Evolutionary conservation across 2,797 vertebrate genomes (phyloP).

Genomic region (Poliocrania exsul): DNA sequence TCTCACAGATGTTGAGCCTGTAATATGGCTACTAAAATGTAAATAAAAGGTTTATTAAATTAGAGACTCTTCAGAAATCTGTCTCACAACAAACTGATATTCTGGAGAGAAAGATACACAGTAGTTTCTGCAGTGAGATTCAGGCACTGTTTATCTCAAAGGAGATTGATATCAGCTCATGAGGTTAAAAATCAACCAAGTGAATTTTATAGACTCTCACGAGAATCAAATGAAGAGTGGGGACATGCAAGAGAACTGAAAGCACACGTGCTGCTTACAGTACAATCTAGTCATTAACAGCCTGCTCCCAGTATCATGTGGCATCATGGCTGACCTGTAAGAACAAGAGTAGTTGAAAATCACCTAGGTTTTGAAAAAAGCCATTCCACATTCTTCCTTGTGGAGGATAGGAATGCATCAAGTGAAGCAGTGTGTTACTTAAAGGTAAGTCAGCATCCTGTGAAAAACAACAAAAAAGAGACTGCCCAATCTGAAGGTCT

Average conservation of each 20-base stretch:
- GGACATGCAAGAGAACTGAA: not conserved
- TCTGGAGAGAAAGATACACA: not conserved
- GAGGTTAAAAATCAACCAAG: slow-evolving; percentile 20
- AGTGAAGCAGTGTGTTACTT: not conserved
- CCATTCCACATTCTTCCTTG: not conserved
- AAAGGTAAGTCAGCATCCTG: not conserved
- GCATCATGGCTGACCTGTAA: not conserved
- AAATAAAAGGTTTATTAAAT: slow-evolving; percentile 7
- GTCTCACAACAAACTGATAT: not conserved
- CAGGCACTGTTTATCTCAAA: not conserved
- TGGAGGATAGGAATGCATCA: not conserved
- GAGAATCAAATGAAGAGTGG: slow-evolving; percentile 21
- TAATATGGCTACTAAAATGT: not conserved
- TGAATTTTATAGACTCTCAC: slow-evolving; percentile 13
- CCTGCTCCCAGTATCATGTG: not conserved
- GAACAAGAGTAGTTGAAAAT: not conserved
- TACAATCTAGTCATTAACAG: not conserved
- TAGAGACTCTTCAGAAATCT: not conserved
- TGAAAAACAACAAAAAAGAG: not conserved
- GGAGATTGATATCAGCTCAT: not conserved
- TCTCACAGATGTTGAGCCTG: not conserved
- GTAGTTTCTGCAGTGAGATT: not conserved
- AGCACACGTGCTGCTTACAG: not conserved
- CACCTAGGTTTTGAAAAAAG: not conserved
- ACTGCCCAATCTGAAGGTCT: not conserved